phyloP scores from a whole-genome alignment of 2,113 vertebrate species.

The Thunnus maccoyii region DNA sequence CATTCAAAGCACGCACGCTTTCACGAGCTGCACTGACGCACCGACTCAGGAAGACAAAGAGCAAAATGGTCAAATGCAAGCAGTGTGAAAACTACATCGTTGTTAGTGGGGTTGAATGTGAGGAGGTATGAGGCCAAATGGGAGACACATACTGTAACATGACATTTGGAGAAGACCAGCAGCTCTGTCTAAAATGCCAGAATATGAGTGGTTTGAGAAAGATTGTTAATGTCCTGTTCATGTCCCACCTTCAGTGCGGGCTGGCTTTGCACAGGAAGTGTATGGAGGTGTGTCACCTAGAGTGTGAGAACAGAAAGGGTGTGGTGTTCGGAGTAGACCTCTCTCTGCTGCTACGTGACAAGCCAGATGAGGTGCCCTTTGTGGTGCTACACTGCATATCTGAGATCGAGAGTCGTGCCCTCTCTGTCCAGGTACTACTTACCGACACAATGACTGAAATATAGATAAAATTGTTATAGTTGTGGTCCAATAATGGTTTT shows the following conservation, averaged over 20 bases:
- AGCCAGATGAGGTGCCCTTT: slow-evolving; percentile 89
- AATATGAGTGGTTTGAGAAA: not conserved
- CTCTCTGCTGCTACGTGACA: slow-evolving; percentile 81
- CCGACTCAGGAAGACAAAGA: slow-evolving; percentile 88
- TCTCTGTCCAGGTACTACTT: slow-evolving; percentile 88
- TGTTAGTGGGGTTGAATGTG: slow-evolving; percentile 91
- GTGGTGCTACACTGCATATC: slow-evolving; percentile 89
- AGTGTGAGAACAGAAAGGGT: slow-evolving; percentile 88
- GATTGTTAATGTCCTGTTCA: not conserved
- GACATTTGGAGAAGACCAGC: not conserved
- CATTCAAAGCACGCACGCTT: slow-evolving; percentile 77
- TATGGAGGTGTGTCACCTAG: slow-evolving; percentile 89
- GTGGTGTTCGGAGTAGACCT: slow-evolving; percentile 90
- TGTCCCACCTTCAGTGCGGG: slow-evolving; percentile 84
- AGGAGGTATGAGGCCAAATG: slow-evolving; percentile 86
- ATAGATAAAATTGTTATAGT: not conserved
- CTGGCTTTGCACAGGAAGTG: slow-evolving; percentile 94
- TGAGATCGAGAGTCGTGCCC: slow-evolving; percentile 91
- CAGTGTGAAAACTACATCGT: slow-evolving; percentile 95
- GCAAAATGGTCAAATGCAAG: slow-evolving; percentile 91
- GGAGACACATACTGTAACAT: not conserved
- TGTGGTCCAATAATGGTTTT: not conserved
- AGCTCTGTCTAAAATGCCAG: not conserved
- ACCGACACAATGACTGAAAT: not conserved
- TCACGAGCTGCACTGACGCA: slow-evolving; percentile 90